Conservation (phyloP, 2,888 invertebrate genomes). For the Corythucha ciliata region DNA sequence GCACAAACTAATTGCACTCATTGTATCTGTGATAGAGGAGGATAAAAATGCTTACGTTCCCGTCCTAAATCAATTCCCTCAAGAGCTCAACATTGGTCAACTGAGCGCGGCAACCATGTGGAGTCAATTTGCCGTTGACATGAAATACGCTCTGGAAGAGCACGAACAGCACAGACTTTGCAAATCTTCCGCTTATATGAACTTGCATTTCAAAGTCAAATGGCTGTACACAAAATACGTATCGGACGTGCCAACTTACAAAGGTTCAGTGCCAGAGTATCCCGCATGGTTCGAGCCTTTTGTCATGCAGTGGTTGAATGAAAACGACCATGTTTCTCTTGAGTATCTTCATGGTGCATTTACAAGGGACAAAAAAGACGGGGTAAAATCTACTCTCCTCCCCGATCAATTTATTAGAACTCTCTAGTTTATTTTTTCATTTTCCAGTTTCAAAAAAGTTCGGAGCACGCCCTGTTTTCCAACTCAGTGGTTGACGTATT, state of each 20-base stretch:
- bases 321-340: slow-evolving; percentile 97
- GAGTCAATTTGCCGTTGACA: slow-evolving; percentile 91
- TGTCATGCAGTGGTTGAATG: slow-evolving; percentile 99
- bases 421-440: slow-evolving; percentile 22
- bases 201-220: slow-evolving; percentile 97
- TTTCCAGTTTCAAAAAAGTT: slow-evolving; percentile 93
- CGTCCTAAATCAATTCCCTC: slow-evolving; percentile 97
- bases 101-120: slow-evolving; percentile 97
- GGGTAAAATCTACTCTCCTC: slow-evolving; percentile 50
- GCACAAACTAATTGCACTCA: slow-evolving; percentile 93
- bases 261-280: slow-evolving; percentile 95
- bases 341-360: slow-evolving; percentile 99
- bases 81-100: slow-evolving; percentile 97
- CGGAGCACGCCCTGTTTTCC: slow-evolving; percentile 97
- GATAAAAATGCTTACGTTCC: slow-evolving; percentile 97
- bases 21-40: slow-evolving; percentile 97
- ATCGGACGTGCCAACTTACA: slow-evolving; percentile 86
- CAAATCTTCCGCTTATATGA: slow-evolving; percentile 99
- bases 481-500: slow-evolving; percentile 99
- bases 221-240: slow-evolving; percentile 98
- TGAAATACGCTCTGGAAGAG: slow-evolving; percentile 96
- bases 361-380: slow-evolving; percentile 91
- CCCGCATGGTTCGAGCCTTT: slow-evolving; percentile 99
- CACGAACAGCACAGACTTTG: slow-evolving; percentile 90
- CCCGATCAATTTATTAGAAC: not conserved